Evolutionary conservation across 2,113 vertebrate genomes (phyloP).

Genomic region (Daboia siamensis): DNA sequence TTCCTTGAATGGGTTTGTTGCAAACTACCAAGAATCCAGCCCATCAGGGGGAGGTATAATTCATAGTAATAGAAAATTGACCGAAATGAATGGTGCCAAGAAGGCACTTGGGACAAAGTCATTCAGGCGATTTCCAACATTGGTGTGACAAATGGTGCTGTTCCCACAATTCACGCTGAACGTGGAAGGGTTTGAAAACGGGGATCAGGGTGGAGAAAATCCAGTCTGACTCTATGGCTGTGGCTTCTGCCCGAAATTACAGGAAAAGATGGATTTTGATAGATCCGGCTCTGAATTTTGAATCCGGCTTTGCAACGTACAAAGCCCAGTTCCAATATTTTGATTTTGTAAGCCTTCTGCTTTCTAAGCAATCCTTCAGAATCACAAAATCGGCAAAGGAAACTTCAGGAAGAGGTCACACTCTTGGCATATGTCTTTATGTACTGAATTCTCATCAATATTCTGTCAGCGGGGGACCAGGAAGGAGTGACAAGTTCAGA

Average conservation of each 20-base stretch:
- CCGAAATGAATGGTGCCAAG: not conserved
- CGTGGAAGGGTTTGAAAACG: not conserved
- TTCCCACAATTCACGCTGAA: not conserved
- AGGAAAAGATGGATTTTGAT: not conserved
- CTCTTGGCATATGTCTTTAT: not conserved
- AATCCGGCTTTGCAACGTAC: not conserved
- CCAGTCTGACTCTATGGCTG: not conserved
- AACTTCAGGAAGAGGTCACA: constrained; percentile 17
- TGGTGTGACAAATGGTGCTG: not conserved
- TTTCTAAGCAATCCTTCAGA: not conserved
- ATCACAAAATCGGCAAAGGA: not conserved
- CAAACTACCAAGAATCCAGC: too few species aligned
- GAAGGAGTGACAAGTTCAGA: constrained; percentile 40
- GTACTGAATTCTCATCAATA: constrained; percentile 22
- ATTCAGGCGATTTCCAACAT: too few species aligned
- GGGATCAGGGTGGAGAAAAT: not conserved
- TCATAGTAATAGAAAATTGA: not conserved
- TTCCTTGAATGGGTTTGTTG: too few species aligned
- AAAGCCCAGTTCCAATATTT: not conserved
- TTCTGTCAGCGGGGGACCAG: constrained; percentile 16
- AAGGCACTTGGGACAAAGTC: too few species aligned
- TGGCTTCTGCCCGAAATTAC: not conserved
- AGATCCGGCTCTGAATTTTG: not conserved
- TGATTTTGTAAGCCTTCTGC: not conserved
- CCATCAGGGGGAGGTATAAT: too few species aligned